phyloP scores from a whole-genome alignment of 2,888 invertebrate genomes.

The Aphidius colemani region DNA sequence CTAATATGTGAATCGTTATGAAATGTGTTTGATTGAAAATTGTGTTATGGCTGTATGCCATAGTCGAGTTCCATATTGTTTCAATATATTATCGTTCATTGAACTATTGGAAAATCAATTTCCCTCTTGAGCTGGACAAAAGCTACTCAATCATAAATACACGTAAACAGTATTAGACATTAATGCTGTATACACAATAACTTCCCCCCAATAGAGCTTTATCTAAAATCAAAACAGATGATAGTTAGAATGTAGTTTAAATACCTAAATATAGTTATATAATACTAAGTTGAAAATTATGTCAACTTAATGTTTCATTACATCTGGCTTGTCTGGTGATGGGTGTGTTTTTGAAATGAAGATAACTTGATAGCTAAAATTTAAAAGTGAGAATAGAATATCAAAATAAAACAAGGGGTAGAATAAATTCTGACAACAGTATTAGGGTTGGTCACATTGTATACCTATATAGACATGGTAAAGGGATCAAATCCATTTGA shows the following conservation, averaged over 20 bases:
- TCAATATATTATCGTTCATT: neutral
- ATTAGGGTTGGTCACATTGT: too few relatives aligned
- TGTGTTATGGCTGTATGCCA: too few relatives aligned
- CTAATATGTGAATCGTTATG: too few relatives aligned
- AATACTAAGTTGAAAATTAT: slow-evolving; percentile 35
- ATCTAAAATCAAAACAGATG: slow-evolving; percentile 16
- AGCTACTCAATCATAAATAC: neutral
- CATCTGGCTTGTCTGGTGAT: slow-evolving; percentile 31
- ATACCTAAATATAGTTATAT: too few relatives aligned
- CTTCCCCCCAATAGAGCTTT: neutral
- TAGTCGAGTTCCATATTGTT: too few relatives aligned
- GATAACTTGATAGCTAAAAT: too few relatives aligned
- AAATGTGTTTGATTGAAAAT: neutral
- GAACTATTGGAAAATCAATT: slow-evolving; percentile 18
- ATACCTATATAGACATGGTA: too few relatives aligned
- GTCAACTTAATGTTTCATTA: slow-evolving; percentile 43
- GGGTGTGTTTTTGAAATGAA: neutral
- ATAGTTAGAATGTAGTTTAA: too few relatives aligned
- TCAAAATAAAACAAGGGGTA: neutral
- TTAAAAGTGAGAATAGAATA: too few relatives aligned
- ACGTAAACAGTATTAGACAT: neutral
- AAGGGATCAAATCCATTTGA: neutral
- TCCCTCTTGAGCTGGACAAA: neutral
- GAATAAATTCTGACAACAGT: neutral
- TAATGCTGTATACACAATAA: too few relatives aligned